Base-by-base conservation (phyloP, 2,797 vertebrate genomes). In the Nyctibius grandis region DNA sequence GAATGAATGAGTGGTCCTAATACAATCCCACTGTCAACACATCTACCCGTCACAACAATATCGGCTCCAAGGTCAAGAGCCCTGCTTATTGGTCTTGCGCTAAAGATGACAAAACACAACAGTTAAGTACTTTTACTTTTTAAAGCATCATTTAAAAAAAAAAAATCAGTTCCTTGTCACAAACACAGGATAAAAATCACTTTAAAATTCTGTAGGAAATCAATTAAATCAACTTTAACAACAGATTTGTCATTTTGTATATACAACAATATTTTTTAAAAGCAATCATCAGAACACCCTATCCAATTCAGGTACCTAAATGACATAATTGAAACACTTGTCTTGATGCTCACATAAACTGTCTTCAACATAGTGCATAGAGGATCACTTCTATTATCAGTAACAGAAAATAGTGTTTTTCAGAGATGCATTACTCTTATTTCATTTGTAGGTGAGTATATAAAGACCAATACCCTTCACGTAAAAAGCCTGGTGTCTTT, bases 61-160 rank as follows among this genome's bases (percentile, higher is more conserved):
- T 99, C 98, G 0, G 99, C 99, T 11, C 99, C 98, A 7, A 98
- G 98, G 51, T 99, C 99, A 88, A 99, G 96, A 93, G 98, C 99
- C 48, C 98, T 98, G 82, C 98, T 98, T 83, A 99, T 98, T 3
- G 98, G 98, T 51, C 94, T 93, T n/a, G 98, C 98, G 0, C 99
- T 99, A 94, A 61, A 87, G 38, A 53, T 6, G 10, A 89, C 33
- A 91, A 64, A 83, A 93, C 38, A 89, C 9, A 60, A 9, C 5
- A 86, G 5, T 36, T 36, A 61, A 82, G 18, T 15, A 57, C 21
- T 59, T 70, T 16, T 0, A 6, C 7, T 45, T 79, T 57, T 59
- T 31, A 54, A 73, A 34, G 14, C 2, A 69, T 14, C 1, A 18
- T 47, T 72, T 53, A 2, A 70, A 69, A 67, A 53, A 63, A 45